Base-by-base conservation (phyloP, 2,113 vertebrate species). In the Leptobrachium leishanense region DNA sequence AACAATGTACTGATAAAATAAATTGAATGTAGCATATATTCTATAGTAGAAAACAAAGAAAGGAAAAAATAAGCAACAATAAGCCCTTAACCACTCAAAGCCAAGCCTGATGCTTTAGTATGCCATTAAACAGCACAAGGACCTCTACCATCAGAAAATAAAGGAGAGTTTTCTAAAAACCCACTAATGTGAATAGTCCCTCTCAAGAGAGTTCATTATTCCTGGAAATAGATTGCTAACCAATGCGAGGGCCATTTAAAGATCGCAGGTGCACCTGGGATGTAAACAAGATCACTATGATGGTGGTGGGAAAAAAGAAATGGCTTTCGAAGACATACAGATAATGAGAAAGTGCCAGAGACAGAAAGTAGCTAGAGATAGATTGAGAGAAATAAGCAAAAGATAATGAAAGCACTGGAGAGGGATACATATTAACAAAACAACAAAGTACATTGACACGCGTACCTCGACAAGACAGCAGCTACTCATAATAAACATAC, bases 41-140 rank as follows among this genome's bases (percentile, higher is more conserved):
- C 4, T 50, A 50, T 50, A 50, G 8, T 8, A 50, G 46, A 4
- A 8, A 50, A 50, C 46, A 5, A 8, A 5, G 46, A 5, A 50
- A 50, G 8, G 46, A 50, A 50, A 50, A 50, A 50, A 50, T 50
- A 50, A 50, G 4, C 4, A 50, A 69, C 10, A 50, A 20, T 69
- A 5, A 46, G 68, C 68, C 43, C 43, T 20, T 7, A 69, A 69
- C 68, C 43, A 69, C 68, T 69, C 68, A 68, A 68, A 68, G 66
- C 66, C 42, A 68, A 43, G 42, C 39, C 63, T 65, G 44, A 3
- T 44, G 43, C 43, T 69, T 15, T 43, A 44, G 15, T 69, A 50
- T 50, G 7, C 46, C n/a, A 39, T 72, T 72, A 72, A 54, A 72
- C 20, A 54, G 69, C 46, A 40, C 11, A 64, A 64, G 50, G 31